A percentile compares a stretch with the other conserved stretches of the same genome.
Conservation (phyloP, 2,888 invertebrate genomes). For the Trissolcus brochymenae region DNA sequence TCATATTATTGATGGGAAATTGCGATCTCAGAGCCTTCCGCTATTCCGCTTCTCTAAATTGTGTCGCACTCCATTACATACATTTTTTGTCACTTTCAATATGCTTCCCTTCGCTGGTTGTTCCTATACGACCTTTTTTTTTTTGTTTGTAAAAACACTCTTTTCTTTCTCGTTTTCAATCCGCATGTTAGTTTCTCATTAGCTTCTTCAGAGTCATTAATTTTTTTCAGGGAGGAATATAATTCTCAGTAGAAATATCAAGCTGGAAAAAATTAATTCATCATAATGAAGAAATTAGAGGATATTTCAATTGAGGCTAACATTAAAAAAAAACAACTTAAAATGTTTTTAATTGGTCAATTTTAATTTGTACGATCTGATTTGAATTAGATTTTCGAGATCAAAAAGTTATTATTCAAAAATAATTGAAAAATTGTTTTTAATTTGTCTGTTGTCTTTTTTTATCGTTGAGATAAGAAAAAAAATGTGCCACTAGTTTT, state of each 20-base stretch:
- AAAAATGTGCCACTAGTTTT: neutral
- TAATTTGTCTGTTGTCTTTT: neutral
- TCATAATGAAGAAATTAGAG: no score
- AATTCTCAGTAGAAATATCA: no score
- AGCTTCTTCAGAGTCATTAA: no score
- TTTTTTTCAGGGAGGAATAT: no score
- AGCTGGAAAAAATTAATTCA: no score
- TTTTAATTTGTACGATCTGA: neutral
- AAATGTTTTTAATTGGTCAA: no score
- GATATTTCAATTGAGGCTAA: no score
- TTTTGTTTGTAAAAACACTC: neutral
- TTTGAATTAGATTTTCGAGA: neutral
- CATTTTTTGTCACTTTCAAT: neutral
- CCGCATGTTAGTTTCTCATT: no score
- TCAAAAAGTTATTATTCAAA: neutral
- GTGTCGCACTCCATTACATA: constrained; percentile 2
- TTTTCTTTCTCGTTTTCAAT: neutral
- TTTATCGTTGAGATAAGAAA: neutral
- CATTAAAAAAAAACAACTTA: no score
- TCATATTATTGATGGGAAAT: constrained; percentile 19
- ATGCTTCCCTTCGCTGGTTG: neutral
- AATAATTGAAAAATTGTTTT: neutral
- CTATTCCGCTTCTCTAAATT: constrained; percentile 25
- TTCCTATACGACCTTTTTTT: neutral
- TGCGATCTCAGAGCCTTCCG: constrained; percentile 11